A percentile compares a stretch with the other conserved stretches of the same genome.
Conservation (phyloP, 2,797 vertebrate species). For the Mus minutoides region DNA sequence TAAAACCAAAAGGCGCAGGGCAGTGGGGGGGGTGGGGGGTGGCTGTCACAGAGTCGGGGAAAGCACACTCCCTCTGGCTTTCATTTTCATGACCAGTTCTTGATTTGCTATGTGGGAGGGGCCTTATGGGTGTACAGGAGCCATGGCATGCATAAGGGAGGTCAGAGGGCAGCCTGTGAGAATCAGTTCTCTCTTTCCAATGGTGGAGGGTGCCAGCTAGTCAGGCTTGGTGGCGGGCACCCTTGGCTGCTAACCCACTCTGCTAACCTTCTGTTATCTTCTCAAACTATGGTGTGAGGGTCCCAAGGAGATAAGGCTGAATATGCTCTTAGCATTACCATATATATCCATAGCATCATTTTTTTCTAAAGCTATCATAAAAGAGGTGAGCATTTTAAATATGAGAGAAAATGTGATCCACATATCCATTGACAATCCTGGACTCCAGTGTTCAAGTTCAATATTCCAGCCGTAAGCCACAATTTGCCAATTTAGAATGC, state of each 20-base stretch:
- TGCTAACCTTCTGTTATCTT: neutral
- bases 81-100: neutral
- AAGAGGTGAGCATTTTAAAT: constrained; percentile 50
- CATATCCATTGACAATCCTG: neutral
- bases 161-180: neutral
- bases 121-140: neutral
- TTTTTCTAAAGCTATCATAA: neutral
- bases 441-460: neutral
- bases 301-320: neutral
- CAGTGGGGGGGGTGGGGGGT: neutral
- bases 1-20: neutral
- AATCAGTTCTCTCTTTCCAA: neutral
- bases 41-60: neutral
- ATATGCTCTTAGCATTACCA: neutral
- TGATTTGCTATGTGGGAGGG: neutral
- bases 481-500: neutral
- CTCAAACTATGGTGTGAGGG: neutral
- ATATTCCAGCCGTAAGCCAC: neutral
- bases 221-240: neutral
- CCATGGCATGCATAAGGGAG: neutral
- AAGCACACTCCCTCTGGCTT: neutral
- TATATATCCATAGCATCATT: neutral
- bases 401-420: constrained; percentile 8
- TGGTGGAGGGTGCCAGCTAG: no score
- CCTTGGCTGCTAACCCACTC: neutral